Evolutionary conservation across 2,113 vertebrate genomes (phyloP).

Genomic region (Craseonycteris thonglongyai): DNA sequence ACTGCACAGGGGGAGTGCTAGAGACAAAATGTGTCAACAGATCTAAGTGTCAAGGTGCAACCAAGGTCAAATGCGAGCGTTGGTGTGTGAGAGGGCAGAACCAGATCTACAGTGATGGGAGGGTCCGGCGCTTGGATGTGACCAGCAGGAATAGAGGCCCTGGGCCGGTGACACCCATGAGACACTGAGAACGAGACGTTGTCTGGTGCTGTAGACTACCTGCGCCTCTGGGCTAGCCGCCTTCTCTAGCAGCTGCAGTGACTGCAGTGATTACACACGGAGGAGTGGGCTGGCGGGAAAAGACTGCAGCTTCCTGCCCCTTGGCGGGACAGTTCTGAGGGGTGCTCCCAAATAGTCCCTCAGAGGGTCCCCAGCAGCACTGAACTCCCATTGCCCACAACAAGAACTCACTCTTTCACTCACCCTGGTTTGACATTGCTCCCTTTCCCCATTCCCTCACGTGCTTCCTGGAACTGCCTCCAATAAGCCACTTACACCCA

Average conservation of each 20-base stretch:
- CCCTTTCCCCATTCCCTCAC: accelerated
- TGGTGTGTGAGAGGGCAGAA: background rate
- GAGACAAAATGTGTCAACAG: background rate
- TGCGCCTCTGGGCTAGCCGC: background rate
- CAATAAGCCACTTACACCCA: background rate
- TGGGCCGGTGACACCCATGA: too few relatives aligned
- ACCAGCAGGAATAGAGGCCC: background rate
- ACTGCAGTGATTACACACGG: background rate
- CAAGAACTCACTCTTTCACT: background rate
- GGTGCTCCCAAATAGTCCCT: background rate
- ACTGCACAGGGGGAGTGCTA: background rate
- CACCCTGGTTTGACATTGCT: background rate
- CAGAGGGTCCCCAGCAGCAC: background rate
- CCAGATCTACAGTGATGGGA: accelerated
- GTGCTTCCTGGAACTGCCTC: background rate
- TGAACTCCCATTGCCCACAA: background rate
- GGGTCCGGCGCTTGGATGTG: background rate
- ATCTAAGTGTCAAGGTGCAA: too few relatives aligned
- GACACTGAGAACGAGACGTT: background rate
- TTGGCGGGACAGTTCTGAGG: background rate
- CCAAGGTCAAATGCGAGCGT: too few relatives aligned
- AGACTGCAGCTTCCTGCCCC: background rate
- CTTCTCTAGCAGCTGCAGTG: background rate
- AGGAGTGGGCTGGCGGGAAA: background rate
- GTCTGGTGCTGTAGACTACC: background rate